These are phyloP conservation scores for Temnothorax curvispinosus DNA, from an alignment of 1,140 invertebrate genomes.

Conservation along the genomic window DNA sequence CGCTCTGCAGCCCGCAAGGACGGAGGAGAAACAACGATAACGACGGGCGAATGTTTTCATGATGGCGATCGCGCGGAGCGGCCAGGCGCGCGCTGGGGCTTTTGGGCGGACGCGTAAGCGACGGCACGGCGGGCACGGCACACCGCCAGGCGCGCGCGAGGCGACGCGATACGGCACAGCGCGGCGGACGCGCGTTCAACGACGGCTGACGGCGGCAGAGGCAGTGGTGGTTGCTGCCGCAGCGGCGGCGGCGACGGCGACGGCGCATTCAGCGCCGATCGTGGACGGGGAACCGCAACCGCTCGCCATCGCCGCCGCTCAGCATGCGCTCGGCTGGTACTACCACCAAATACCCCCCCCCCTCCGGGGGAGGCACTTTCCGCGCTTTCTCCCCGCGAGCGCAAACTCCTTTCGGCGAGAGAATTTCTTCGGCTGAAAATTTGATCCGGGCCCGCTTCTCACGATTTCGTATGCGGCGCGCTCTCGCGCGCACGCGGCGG, in stretches of 20 bases:
- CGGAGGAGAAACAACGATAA: constrained; percentile 74
- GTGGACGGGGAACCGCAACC: constrained; percentile 22
- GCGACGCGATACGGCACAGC: constrained; percentile 1
- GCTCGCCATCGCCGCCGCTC: background rate
- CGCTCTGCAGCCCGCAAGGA: constrained; percentile 64
- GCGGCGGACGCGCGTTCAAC: constrained; percentile 17
- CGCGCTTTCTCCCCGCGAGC: constrained; percentile 15
- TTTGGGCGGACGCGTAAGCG: constrained; percentile 71
- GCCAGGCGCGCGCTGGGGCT: constrained; percentile 41
- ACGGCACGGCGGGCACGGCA: constrained; percentile 10
- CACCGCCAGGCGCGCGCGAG: background rate
- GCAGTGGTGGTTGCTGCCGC: constrained; percentile 23
- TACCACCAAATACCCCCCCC: too few relatives aligned
- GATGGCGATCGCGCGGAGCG: constrained; percentile 76
- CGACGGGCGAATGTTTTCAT: constrained; percentile 80
- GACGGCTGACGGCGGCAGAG: background rate
- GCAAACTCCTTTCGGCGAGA: background rate
- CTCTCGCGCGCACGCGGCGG: background rate
- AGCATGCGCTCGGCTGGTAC: constrained; percentile 27
- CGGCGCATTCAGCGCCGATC: background rate
- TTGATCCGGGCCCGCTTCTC: background rate
- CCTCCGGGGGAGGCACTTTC: too few relatives aligned
- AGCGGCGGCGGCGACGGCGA: background rate
- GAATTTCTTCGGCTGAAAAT: constrained; percentile 1
- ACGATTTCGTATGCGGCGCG: constrained; percentile 7